Conservation (phyloP, 2,888 invertebrate genomes). For the Stictocephala bisonia region DNA sequence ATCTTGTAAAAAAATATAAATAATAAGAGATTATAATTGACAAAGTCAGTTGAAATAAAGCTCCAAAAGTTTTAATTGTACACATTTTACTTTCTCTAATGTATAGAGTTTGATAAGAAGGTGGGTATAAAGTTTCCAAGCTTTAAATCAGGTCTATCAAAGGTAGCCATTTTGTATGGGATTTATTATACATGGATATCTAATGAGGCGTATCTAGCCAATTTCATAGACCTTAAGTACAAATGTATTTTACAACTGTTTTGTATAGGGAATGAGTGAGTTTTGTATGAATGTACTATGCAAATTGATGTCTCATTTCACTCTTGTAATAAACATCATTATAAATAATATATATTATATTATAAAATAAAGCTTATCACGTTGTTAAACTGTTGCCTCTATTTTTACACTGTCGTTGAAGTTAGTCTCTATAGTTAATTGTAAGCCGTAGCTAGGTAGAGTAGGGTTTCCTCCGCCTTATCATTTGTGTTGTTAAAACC, state of each 20-base stretch:
- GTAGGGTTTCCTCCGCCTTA: slow-evolving; percentile 19
- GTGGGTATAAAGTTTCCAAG: slow-evolving; percentile 18
- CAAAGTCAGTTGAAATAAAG: too few species aligned
- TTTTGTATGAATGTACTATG: slow-evolving; percentile 30
- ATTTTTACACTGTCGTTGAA: slow-evolving; percentile 42
- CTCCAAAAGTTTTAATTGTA: slow-evolving; percentile 22
- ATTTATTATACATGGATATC: not conserved
- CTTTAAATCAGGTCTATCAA: slow-evolving; percentile 41
- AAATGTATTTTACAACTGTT: slow-evolving; percentile 31
- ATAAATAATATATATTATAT: slow-evolving; percentile 39
- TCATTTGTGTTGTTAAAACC: slow-evolving; percentile 5
- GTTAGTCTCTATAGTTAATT: slow-evolving; percentile 16
- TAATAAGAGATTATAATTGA: too few species aligned
- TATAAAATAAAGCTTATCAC: slow-evolving; percentile 42
- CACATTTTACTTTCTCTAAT: slow-evolving; percentile 10
- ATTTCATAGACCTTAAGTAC: slow-evolving; percentile 35
- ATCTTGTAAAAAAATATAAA: too few species aligned
- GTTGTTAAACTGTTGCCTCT: slow-evolving; percentile 39
- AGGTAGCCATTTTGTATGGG: too few species aligned
- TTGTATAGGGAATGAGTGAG: slow-evolving; percentile 10
- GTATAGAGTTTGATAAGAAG: slow-evolving; percentile 15
- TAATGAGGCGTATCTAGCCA: not conserved
- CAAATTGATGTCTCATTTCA: slow-evolving; percentile 11
- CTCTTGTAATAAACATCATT: slow-evolving; percentile 19
- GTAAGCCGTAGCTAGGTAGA: slow-evolving; percentile 20